These are phyloP conservation scores for Leptopilina myrica DNA, from an alignment of 2,888 invertebrate genomes.

Conservation along the genomic window DNA sequence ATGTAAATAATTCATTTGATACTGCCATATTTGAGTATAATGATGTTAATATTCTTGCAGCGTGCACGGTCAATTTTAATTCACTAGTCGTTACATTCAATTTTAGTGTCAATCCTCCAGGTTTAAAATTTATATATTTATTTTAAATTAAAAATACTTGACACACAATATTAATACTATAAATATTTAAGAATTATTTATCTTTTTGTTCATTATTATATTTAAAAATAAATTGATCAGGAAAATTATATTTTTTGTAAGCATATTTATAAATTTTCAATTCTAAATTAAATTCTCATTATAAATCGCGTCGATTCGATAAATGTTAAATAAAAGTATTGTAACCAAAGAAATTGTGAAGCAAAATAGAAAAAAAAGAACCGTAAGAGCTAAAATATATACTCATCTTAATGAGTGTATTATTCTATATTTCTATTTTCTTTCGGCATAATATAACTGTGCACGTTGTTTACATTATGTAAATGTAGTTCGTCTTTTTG, in stretches of 20 bases:
- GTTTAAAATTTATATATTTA: too few relatives aligned
- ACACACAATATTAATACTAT: too few relatives aligned
- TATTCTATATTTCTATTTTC: too few relatives aligned
- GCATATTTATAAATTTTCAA: too few relatives aligned
- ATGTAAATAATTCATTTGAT: conserved; percentile 50
- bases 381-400: neutral
- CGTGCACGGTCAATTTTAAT: conserved; percentile 51
- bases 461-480: conserved; percentile 28
- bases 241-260: too few relatives aligned
- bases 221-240: too few relatives aligned
- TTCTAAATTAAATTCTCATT: too few relatives aligned
- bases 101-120: neutral
- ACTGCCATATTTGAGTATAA: conserved; percentile 59
- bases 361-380: neutral
- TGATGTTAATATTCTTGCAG: conserved; percentile 37
- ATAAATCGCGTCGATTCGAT: too few relatives aligned
- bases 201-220: too few relatives aligned
- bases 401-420: neutral
- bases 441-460: neutral
- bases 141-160: too few relatives aligned
- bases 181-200: too few relatives aligned
- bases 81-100: neutral
- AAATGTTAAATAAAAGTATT: neutral
- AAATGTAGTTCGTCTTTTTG: conserved; percentile 50
- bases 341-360: conserved; percentile 10